A percentile compares a stretch with the other conserved stretches of the same genome.
These are phyloP conservation scores for Platichthys flesus DNA, from an alignment of 2,113 vertebrate species.

Conservation along the genomic window DNA sequence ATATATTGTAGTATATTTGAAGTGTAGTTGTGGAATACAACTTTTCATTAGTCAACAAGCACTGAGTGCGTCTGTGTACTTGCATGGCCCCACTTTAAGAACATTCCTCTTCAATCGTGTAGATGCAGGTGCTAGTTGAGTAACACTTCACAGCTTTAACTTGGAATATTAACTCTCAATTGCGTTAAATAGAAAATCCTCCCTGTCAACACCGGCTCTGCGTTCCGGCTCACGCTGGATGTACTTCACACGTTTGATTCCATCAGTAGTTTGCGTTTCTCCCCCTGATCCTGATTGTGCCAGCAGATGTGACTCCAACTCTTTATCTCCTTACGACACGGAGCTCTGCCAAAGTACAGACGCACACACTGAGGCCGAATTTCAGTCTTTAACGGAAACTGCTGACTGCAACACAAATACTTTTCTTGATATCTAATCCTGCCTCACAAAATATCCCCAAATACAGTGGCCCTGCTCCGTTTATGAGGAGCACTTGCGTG, in stretches of 20 bases:
- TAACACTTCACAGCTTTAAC: constrained; percentile 35
- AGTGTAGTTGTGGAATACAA: constrained; percentile 4
- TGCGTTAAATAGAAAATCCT: constrained; percentile 24
- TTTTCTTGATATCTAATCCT: constrained; percentile 28
- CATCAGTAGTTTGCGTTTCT: constrained; percentile 5
- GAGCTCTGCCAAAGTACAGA: not conserved
- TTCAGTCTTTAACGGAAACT: constrained; percentile 38
- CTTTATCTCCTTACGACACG: constrained; percentile 9
- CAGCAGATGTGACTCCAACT: constrained; percentile 21
- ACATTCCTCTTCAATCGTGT: constrained; percentile 6
- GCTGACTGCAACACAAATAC: constrained; percentile 40
- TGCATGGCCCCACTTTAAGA: not conserved
- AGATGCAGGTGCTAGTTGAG: constrained; percentile 37
- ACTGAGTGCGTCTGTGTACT: not conserved
- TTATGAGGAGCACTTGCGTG: constrained; percentile 47
- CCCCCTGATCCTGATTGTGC: constrained; percentile 8
- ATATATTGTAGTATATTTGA: constrained; percentile 1
- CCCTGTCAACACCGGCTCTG: constrained; percentile 5
- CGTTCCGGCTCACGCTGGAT: constrained; percentile 6
- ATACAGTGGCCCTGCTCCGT: constrained; percentile 48
- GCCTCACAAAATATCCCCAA: constrained; percentile 6
- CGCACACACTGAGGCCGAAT: constrained; percentile 4
- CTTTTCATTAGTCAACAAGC: not conserved
- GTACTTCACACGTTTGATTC: constrained; percentile 1
- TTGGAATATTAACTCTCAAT: constrained; percentile 28